Evolutionary conservation across 2,888 invertebrate genomes (phyloP), one percentile per base, ranked within the genome.

Genomic region (Dicyrtomina minuta): DNA sequence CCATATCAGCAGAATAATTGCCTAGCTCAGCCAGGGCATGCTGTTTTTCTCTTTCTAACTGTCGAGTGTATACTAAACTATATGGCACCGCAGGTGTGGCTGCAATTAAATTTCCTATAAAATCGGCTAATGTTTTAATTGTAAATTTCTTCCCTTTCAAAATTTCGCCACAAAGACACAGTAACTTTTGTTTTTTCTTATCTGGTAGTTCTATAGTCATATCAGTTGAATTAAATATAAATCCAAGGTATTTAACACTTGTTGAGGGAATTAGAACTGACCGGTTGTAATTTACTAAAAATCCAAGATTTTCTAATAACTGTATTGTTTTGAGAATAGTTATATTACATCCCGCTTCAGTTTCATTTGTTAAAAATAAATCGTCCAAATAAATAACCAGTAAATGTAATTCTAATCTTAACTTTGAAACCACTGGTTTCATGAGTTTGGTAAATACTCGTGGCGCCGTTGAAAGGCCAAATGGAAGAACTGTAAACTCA

Each of bases 301-400:
- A n/a, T n/a, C n/a, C n/a, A 53, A 53, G 17, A n/a, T n/a, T n/a
- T n/a, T n/a, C n/a, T n/a, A n/a, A n/a, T n/a, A n/a, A n/a, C n/a
- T n/a, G n/a, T n/a, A n/a, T n/a, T n/a, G n/a, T n/a, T n/a, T n/a
- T n/a, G n/a, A n/a, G n/a, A n/a, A n/a, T n/a, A n/a, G n/a, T n/a
- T n/a, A n/a, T n/a, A n/a, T n/a, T n/a, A n/a, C n/a, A n/a, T n/a
- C n/a, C n/a, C n/a, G n/a, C n/a, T n/a, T n/a, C n/a, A n/a, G n/a
- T n/a, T n/a, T n/a, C n/a, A n/a, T n/a, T n/a, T n/a, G 67, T 20
- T 20, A 71, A 13, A 17, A 71, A 43, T 10, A 68, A 33, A 55
- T 71, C 68, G 26, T 71, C 68, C 27, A 71, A 33, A 58, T 46
- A 71, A 26, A 71, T 64, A n/a, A 70, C 24, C n/a, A 49, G 24